Percentiles rank a stretch among this genome's conserved stretches.
These are phyloP conservation scores for Phenganax marumi DNA, from an alignment of 92 coral and sea anemone species.

Conservation along the genomic window DNA sequence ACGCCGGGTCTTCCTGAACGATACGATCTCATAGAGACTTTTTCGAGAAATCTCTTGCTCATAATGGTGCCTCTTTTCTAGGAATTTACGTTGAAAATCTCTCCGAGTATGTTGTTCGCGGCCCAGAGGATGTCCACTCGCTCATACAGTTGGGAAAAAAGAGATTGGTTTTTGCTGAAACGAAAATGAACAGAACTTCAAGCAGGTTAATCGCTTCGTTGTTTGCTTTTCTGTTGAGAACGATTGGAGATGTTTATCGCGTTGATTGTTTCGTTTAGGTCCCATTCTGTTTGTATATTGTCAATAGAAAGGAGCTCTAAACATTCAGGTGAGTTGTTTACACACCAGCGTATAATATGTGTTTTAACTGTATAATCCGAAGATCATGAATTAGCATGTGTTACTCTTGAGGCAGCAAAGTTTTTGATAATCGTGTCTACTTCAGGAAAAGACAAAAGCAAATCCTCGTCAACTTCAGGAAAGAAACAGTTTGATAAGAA, in stretches of 20 bases:
- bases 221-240: neutral
- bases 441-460: neutral
- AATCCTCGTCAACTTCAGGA: slow-evolving; percentile 5
- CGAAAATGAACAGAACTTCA: slow-evolving; percentile 97
- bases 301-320: slow-evolving; percentile 69
- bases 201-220: slow-evolving; percentile 72
- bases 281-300: slow-evolving; percentile 91
- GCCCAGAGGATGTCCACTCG: slow-evolving; percentile 73
- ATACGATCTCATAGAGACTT: neutral
- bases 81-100: slow-evolving; percentile 96
- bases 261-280: slow-evolving; percentile 50
- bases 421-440: neutral
- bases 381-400: no score
- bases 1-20: neutral
- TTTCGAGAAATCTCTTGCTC: neutral
- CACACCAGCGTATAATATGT: neutral
- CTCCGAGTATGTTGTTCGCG: slow-evolving; percentile 89
- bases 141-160: slow-evolving; percentile 85
- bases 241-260: neutral
- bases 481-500: slow-evolving; percentile 41
- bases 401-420: no score
- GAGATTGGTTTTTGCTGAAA: slow-evolving; percentile 90
- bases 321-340: slow-evolving; percentile 13
- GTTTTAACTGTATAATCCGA: no score
- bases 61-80: slow-evolving; percentile 4